These are phyloP conservation scores for Drosophila baimaii DNA, from an alignment of 1,140 invertebrate species.

Conservation along the genomic window DNA sequence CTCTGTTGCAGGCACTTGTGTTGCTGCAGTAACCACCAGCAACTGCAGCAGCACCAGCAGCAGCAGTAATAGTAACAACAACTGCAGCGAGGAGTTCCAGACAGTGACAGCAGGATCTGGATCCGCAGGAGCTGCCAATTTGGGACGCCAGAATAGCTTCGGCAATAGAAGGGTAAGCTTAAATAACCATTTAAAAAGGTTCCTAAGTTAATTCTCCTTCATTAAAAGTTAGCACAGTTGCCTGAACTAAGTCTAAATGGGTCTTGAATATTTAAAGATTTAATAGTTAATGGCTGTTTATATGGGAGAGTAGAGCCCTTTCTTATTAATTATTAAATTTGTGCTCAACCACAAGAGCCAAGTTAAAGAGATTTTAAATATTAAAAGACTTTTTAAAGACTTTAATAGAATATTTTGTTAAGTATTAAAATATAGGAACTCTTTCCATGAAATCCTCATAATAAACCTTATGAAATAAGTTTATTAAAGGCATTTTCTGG, in stretches of 20 bases:
- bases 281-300: neutral
- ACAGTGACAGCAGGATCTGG: conserved; percentile 31
- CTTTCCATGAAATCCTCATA: neutral
- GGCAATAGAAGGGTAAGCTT: conserved; percentile 81
- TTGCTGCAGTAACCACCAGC: conserved; percentile 27
- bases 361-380: neutral
- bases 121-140: conserved; percentile 50
- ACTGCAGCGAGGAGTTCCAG: conserved; percentile 65
- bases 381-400: neutral
- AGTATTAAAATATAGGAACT: neutral
- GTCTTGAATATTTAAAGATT: neutral
- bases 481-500: neutral
- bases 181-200: no score
- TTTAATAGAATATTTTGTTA: neutral
- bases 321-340: neutral
- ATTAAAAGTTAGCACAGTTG: neutral
- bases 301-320: neutral
- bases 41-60: conserved; percentile 50
- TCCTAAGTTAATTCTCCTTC: neutral
- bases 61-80: conserved; percentile 58
- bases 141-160: conserved; percentile 81
- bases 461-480: neutral
- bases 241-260: neutral
- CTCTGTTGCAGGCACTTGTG: conserved; percentile 17
- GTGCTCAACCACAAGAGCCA: neutral